Evolutionary conservation across 2,888 invertebrate species (phyloP), one percentile per base, ranked within the genome.

Genomic region (Ectemnius lituratus): DNA sequence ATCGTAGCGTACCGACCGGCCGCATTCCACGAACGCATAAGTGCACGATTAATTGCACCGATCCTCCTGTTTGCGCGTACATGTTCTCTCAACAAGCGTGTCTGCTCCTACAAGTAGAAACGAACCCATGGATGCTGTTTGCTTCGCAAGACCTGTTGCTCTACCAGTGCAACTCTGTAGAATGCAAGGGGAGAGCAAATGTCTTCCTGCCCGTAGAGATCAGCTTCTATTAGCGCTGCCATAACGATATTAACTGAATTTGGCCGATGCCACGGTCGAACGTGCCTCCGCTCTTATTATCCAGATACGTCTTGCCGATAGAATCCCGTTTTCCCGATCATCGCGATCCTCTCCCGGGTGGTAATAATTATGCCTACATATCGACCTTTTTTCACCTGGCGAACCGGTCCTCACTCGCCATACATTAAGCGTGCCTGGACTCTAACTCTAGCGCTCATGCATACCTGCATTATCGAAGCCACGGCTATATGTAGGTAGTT

Each of bases 321-420:
- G 57, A 6, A 28, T 16, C 63, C 61, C 4, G 13, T 45, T 45
- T 28, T 56, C 52, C 20, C 62, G 59, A 62, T 68, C 59, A 67
- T 46, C 67, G 52, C 45, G 57, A 72, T 61, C 73, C 8, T 37
- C 37, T 60, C n/a, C 67, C 27, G 27, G 62, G 67, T 61, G 67
- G 46, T 66, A 73, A 81, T 81, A 82, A 82, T 79, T 76, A 79
- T 64, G 61, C 79, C 70, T 67, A 70, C 70, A 82, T 16, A 61
- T 67, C 45, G 47, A 18, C 28, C 73, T 75, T 79, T 79, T 79
- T 73, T 74, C 56, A 46, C 13, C n/a, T 11, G 49, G n/a, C 49
- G 62, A 81, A 81, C 81, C 81, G 82, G 81, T 82, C 68, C 45
- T 52, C 13, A 60, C 59, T 62, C 59, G 18, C 58, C 16, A 61